These are phyloP conservation scores for Rachycentron canadum DNA, from an alignment of 2,797 vertebrate genomes.

Conservation along the genomic window DNA sequence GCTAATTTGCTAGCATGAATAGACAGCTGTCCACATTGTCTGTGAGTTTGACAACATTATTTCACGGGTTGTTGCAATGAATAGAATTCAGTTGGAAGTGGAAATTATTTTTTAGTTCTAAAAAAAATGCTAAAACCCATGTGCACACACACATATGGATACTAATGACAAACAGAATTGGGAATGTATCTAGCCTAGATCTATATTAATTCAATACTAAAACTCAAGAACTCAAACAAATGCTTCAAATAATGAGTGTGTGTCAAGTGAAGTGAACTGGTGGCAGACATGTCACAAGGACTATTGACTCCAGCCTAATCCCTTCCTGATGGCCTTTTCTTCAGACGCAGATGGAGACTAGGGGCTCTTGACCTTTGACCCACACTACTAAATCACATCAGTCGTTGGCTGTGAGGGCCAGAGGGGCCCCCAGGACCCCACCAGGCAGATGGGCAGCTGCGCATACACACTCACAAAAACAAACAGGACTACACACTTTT, in stretches of 20 bases:
- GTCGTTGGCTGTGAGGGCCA: conserved; percentile 58
- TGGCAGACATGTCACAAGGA: conserved; percentile 73
- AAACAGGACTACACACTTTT: conserved; percentile 26
- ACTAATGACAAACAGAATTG: not conserved
- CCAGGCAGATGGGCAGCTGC: conserved; percentile 74
- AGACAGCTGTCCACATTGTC: not conserved
- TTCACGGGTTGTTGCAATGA: not conserved
- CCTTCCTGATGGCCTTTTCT: conserved; percentile 81
- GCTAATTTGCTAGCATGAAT: not conserved
- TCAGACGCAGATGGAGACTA: conserved; percentile 80
- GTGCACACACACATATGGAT: not conserved
- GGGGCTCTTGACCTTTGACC: conserved; percentile 82
- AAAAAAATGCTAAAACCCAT: not conserved
- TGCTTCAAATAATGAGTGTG: conserved; percentile 18
- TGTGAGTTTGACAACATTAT: not conserved
- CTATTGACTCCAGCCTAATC: conserved; percentile 78
- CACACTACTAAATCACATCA: conserved; percentile 80
- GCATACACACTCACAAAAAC: conserved; percentile 23
- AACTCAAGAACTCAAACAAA: not conserved
- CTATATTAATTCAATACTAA: not conserved
- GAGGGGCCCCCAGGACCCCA: conserved; percentile 53
- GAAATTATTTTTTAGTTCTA: not conserved
- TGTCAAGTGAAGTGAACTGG: conserved; percentile 18
- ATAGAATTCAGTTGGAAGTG: not conserved
- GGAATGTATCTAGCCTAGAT: not conserved